These are phyloP conservation scores for Noctua pronuba DNA, from an alignment of 2,888 invertebrate species.

Conservation along the genomic window DNA sequence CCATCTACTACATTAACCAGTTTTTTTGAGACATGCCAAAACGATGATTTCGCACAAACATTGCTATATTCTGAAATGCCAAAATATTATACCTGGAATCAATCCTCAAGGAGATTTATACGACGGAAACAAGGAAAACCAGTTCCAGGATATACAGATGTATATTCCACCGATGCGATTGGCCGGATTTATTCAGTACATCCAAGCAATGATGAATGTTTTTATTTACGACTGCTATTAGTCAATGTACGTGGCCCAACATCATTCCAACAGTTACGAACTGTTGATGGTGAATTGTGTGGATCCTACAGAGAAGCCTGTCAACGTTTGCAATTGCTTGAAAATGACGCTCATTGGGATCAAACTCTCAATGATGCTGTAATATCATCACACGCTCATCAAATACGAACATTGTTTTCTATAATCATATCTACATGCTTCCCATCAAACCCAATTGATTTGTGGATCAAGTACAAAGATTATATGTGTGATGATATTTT, in stretches of 20 bases:
- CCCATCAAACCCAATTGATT: not conserved
- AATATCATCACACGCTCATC: not conserved
- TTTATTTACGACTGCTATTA: not conserved
- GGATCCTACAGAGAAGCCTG: not conserved
- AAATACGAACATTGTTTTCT: not conserved
- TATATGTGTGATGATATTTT: slow-evolving; percentile 53
- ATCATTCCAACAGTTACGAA: not conserved
- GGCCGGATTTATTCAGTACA: not conserved
- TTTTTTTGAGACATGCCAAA: no score
- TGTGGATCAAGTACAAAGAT: slow-evolving; percentile 19
- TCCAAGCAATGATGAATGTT: not conserved
- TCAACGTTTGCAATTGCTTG: slow-evolving; percentile 3
- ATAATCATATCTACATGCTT: not conserved
- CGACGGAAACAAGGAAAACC: no score
- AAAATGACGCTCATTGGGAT: slow-evolving; percentile 4
- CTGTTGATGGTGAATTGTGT: slow-evolving; percentile 11
- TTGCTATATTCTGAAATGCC: no score
- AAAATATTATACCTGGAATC: no score
- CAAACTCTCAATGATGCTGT: slow-evolving; percentile 5
- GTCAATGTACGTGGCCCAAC: slow-evolving; percentile 2
- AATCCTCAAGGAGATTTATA: no score
- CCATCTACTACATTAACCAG: no score
- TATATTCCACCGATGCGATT: slow-evolving; percentile 5
- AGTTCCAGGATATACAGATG: no score
- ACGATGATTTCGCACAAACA: no score